Base-by-base conservation (phyloP, 1,140 invertebrate genomes). In the Schlechtendalia chinensis region DNA sequence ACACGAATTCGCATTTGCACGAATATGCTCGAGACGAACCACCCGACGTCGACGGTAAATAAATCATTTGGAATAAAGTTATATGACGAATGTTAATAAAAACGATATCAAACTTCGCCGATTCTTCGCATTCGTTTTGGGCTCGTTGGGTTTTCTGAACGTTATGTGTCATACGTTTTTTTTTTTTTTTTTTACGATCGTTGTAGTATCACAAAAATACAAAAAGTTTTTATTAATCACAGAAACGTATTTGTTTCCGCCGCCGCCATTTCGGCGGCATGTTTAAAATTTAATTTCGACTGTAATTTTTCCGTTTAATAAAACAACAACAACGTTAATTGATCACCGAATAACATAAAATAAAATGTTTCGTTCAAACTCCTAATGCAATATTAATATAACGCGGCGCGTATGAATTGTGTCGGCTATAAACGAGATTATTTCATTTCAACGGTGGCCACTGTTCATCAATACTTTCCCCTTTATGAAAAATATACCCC, bases 391-490 rank as follows among this genome's bases (percentile, higher is more conserved):
- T 69, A 47, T 47, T 69, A 69, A 69, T 50, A 24, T 17, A 47
- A 69, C 22, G 1, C 45, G 14, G 47, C 22, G 1, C 45, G 14
- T 17, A 12, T 39, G 32, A 67, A 45, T 67, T 63, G n/a, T 67
- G 63, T 39, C 63, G 24, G 45, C 39, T 69, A 11, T 69, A 69
- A 22, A 47, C 65, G 39, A 17, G 22, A 50, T 8, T 22, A 16
- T 69, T 47, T 67, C 45, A 4, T 22, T 69, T 47, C 47, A 27
- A 50, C 0, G 1, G 65, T 69, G 39, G 39, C n/a, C 32, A 39
- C 63, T 39, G 63, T 69, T 69, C 65, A 69, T 69, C 65, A 69
- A 69, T 69, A 69, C 47, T 50, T 50, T 17, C 39, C 65, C 32
- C 65, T 69, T 69, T 27, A 69, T 12, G 22, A 22, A 65, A 65